Base-by-base conservation (phyloP, 1,140 invertebrate genomes). In the Vanessa tameamea region DNA sequence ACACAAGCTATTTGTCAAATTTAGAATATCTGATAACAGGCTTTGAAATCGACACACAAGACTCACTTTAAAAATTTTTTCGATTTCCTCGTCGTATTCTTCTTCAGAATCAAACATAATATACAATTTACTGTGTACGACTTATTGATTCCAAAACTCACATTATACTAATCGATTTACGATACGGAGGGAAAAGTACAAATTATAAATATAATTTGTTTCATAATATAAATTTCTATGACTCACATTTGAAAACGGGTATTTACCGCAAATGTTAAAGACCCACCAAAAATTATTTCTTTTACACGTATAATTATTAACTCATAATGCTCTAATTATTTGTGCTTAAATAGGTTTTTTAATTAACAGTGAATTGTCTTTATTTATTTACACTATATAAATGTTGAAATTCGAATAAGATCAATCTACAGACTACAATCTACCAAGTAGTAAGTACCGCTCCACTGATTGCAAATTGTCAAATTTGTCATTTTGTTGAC, bases 81-180 rank as follows among this genome's bases (percentile, higher is more conserved):
- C 65, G n/a, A 68, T 51, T 15, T 43, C 55, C 9, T 50, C 50
- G n/a, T 68, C 70, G 26, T 50, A 59, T 31, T 64, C 37, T 57
- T 73, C 55, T 13, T 61, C 43, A 37, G 71, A 67, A 50, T 61
- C 53, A 57, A 37, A 73, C 71, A 73, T 73, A 67, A 59, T 66
- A 66, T 43, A 65, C 37, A n/a, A 72, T 37, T 20, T 43, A 43
- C 9, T 43, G 26, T 31, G 26, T 6, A 3, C 50, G 14, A 51
- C 13, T 15, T 16, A 51, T 51, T 51, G 15, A 15, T 57, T 57
- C 2, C 20, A 57, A 9, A 20, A 23, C n/a, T 57, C 53, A 13
- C 53, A 57, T 16, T 4, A 13, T 23, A 57, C 53, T 57, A 57
- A 57, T 2, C 53, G 20, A 57, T 23, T 57, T 11, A 14, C n/a